These are phyloP conservation scores for Solea solea DNA, from an alignment of 2,113 vertebrate species.

Conservation along the genomic window DNA sequence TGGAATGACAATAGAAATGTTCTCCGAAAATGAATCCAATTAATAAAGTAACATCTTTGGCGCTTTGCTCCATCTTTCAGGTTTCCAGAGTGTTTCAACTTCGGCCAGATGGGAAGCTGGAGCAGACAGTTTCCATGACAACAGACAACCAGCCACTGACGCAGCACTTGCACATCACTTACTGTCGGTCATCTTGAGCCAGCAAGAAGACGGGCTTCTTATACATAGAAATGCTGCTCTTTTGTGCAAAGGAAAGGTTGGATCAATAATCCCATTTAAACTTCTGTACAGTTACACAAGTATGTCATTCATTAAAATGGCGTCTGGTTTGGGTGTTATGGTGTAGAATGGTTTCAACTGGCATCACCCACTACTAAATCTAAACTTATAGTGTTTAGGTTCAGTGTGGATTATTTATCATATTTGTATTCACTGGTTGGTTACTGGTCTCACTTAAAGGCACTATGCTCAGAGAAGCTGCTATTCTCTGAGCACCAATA, in stretches of 20 bases:
- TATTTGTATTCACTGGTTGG: too few species aligned
- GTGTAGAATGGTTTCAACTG: too few species aligned
- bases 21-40: not conserved
- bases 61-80: constrained; percentile 65
- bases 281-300: too few species aligned
- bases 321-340: too few species aligned
- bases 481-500: too few species aligned
- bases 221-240: not conserved
- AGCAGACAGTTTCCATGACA: constrained; percentile 96
- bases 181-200: constrained; percentile 80
- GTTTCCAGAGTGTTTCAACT: constrained; percentile 91
- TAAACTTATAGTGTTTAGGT: too few species aligned
- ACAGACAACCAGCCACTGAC: constrained; percentile 90
- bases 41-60: not conserved
- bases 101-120: constrained; percentile 89
- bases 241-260: not conserved
- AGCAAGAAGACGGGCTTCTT: not conserved
- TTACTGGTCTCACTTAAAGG: too few species aligned
- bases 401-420: too few species aligned
- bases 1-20: not conserved
- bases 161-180: constrained; percentile 91
- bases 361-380: too few species aligned
- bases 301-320: too few species aligned
- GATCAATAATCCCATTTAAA: not conserved
- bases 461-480: too few species aligned